Base-by-base conservation (phyloP, 35 echinoderm and acorn worm genomes). In the Acanthaster planci region DNA sequence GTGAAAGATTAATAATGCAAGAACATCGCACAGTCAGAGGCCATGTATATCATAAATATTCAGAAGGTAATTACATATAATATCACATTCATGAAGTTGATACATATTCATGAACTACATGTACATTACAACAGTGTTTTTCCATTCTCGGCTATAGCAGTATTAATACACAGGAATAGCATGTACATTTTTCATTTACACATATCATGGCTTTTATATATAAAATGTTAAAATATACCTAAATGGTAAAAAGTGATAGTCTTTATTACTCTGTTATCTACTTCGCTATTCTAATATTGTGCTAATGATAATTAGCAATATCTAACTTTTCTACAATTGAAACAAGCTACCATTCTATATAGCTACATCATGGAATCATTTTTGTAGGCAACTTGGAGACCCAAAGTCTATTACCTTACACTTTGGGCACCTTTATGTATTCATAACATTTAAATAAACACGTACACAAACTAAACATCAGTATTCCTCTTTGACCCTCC, bases 141-240 rank as follows among this genome's bases (percentile, higher is more conserved):
- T 47, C 42, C 12, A 6, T 47, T 47, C 4, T 47, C 12, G 64
- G 14, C 64, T 72, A 72, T 27, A 31, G 64, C 64, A 8, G 26
- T 47, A 47, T 6, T 47, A 47, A 6, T 72, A 72, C 30, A 10
- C 64, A 72, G 64, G 34, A 72, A 72, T 72, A 72, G 64, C 64
- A 23, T 72, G 42, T 47, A 27, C 14, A 72, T 72, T 19, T 72
- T 31, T 72, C 14, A 72, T 29, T 72, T 72, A 72, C 64, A 72
- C 23, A 72, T 34, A 72, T 72, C 23, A 72, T 72, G 34, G 26
- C 26, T 72, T 72, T 67, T 72, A 72, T 72, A 72, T 72, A 72
- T 72, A 72, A 72, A 72, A 72, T 72, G 64, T 72, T 72, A 72
- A 72, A 72, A 72, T 72, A 72, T 72, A 72, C 64, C 34, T 47